Evolutionary conservation across 2,113 vertebrate species (phyloP).

Genomic region (Hemiscyllium ocellatum): DNA sequence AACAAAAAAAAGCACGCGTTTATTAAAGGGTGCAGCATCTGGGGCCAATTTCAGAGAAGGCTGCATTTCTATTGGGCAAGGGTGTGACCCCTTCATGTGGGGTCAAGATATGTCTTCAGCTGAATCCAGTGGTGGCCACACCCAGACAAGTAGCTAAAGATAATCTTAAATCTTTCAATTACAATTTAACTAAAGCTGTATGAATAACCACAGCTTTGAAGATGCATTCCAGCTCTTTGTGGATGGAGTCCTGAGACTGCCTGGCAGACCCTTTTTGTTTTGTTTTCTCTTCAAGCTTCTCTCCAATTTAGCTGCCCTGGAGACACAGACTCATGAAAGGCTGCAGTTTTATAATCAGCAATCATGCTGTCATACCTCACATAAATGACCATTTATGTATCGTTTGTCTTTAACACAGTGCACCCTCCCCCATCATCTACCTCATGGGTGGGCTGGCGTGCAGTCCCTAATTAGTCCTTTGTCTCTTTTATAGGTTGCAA

Average conservation of each 20-base stretch:
- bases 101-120: conserved; percentile 10
- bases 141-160: neutral
- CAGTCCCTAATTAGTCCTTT: neutral
- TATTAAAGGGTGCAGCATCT: conserved; percentile 23
- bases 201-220: conserved; percentile 2
- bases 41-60: neutral
- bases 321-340: neutral
- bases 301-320: neutral
- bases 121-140: neutral
- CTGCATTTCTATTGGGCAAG: neutral
- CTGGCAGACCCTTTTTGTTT: neutral
- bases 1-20: neutral
- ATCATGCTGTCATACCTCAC: neutral
- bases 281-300: neutral
- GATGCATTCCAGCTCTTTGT: neutral
- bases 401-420: neutral
- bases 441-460: neutral
- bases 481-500: neutral
- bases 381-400: neutral
- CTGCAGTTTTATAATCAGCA: neutral
- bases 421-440: neutral
- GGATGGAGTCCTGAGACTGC: neutral
- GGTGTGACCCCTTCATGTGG: conserved; percentile 19
- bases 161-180: conserved; percentile 30
- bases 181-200: neutral